phyloP scores from a whole-genome alignment of 2,113 vertebrate genomes.

The Isichthys henryi region DNA sequence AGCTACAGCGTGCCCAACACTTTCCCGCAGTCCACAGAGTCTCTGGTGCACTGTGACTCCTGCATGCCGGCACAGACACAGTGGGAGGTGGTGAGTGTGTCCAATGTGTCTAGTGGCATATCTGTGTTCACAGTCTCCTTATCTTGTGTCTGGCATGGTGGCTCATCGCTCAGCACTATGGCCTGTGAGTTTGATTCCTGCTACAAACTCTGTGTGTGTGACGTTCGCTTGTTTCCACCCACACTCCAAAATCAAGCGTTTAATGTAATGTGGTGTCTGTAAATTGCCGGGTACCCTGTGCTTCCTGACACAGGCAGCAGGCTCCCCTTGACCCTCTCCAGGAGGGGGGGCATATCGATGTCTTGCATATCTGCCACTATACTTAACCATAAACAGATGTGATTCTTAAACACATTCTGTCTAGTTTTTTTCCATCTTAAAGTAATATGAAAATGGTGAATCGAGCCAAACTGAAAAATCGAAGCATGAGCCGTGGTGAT shows the following conservation, averaged over 20 bases:
- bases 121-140: too few relatives aligned
- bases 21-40: slow-evolving; percentile 95
- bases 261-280: neutral
- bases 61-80: slow-evolving; percentile 93
- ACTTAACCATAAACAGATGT: neutral
- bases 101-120: neutral
- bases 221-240: neutral
- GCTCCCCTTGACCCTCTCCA: neutral
- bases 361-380: neutral
- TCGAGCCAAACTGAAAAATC: neutral
- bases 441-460: neutral
- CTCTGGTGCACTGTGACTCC: slow-evolving; percentile 96
- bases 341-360: neutral
- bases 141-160: neutral
- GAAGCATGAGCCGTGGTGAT: neutral
- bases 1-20: slow-evolving; percentile 99
- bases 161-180: neutral
- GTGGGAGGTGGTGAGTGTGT: slow-evolving; percentile 95
- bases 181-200: neutral
- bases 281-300: neutral
- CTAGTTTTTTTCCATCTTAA: neutral
- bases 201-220: neutral
- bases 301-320: neutral
- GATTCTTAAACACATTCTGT: neutral
- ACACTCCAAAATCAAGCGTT: neutral